Conservation (phyloP, 2,888 invertebrate genomes). For the Rapana venosa region DNA sequence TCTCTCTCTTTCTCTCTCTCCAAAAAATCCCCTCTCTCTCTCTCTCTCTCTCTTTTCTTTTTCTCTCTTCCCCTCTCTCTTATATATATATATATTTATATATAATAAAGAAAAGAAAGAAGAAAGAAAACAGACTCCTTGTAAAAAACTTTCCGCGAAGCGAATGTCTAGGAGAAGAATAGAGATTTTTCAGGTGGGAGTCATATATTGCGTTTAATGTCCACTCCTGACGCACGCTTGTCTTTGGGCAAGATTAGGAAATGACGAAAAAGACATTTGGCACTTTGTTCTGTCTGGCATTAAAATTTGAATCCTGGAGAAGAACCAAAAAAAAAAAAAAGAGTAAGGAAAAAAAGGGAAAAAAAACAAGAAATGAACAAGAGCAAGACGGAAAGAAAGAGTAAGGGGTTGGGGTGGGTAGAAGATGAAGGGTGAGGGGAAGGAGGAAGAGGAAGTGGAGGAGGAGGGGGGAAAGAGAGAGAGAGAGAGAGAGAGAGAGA, state of each 20-base stretch:
- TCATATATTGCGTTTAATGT: conserved; percentile 14
- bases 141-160: background rate
- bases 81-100: no score
- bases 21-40: no score
- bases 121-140: no score
- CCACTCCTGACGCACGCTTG: background rate
- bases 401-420: background rate
- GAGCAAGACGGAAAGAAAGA: background rate
- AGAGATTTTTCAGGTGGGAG: background rate
- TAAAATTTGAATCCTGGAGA: background rate
- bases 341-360: background rate
- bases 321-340: background rate
- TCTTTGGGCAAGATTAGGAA: background rate
- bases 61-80: background rate
- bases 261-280: background rate
- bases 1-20: no score
- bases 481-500: conserved; percentile 34
- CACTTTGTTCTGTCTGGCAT: conserved; percentile 18
- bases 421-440: no score
- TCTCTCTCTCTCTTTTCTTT: no score
- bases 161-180: background rate
- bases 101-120: background rate
- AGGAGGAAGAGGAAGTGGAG: background rate
- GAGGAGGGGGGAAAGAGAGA: background rate
- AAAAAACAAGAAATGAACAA: background rate